Evolutionary conservation across 2,888 invertebrate genomes (phyloP), one percentile per base, ranked within the genome.

Genomic region (Choristoneura rosaceana): DNA sequence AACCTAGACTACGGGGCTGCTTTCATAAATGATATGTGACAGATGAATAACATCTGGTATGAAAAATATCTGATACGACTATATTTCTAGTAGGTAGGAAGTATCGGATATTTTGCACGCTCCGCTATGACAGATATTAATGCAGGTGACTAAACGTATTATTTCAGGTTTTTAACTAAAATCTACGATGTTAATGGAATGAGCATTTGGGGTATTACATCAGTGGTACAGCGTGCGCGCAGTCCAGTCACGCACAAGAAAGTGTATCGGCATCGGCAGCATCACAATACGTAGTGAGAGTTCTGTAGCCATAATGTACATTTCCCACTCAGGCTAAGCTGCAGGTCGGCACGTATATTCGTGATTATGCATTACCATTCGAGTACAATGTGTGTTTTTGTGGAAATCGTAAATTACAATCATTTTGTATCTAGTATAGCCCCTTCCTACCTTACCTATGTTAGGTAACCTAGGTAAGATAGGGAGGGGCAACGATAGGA

Each of bases 181-280:
- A 43, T 4, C 10, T 4, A 38, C 38, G 38, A 38, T 7, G 5
- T 10, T 10, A 12, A 10, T 43, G 43, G 88, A 87, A 87, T 85
- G 84, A 85, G 84, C 83, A 85, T 88, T 89, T 88, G 80, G 84
- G 85, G 82, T 83, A 75, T 79, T 92, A 90, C 90, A 87, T 91
- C 85, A 91, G 82, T 73, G 75, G 74, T 83, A 76, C 70, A 9
- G 79, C 79, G 82, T 81, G 79, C 79, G 77, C 77, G 80, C 74
- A 92, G 85, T 90, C 91, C 75, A 82, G 87, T 92, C 92, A 91
- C 91, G 91, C 88, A 82, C 87, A 90, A 87, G 92, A 92, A 92
- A 93, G 92, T 92, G 87, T 91, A 92, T 84, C 87, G 85, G 81
- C 91, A 92, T 84, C 87, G 85, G 81, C 91, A 90, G 91, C 90